Base-by-base conservation (phyloP, 2,113 vertebrate species). In the Taurulus bubalis region DNA sequence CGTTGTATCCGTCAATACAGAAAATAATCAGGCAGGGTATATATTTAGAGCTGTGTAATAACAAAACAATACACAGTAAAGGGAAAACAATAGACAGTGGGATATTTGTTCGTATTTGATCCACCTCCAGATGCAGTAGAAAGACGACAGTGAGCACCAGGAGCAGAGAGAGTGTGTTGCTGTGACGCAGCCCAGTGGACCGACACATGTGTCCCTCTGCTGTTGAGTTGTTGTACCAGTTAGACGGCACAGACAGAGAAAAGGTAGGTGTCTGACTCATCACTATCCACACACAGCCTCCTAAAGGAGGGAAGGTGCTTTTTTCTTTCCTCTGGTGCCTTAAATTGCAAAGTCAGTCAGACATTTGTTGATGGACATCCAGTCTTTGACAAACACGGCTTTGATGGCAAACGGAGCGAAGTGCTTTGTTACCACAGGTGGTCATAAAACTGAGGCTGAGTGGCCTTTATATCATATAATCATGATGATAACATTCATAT, bases 151-250 rank as follows among this genome's bases (percentile, higher is more conserved):
- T 1, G 62, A 96, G 91, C 60, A 38, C 7, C 18, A n/a, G 24
- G 32, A 62, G 58, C 47, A 95, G n/a, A n/a, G n/a, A n/a, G n/a
- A 75, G 24, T 76, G 38, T 94, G 88, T 42, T 94, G 92, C 26
- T 85, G 89, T 0, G 94, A 94, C 20, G 73, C 85, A 18, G 90
- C 64, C 92, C 94, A 95, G 0, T 3, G 8, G 51, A 83, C 38
- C 81, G 73, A 62, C 28, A 11, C 60, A 58, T 47, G 75, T 77
- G 85, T 83, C 81, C 85, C 88, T 92, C 92, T 45, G 86, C 36
- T 80, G 87, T 70, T 85, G 83, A 86, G 18, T 76, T 90, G 71
- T 83, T 92, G 92, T 86, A 94, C 89, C 84, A 72, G 66, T 75
- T 83, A 49, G 86, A 93, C 34, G 84, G 68, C 65, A 87, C 63